These are phyloP conservation scores for Burhinus bistriatus DNA, from an alignment of 2,113 vertebrate species.

Conservation along the genomic window DNA sequence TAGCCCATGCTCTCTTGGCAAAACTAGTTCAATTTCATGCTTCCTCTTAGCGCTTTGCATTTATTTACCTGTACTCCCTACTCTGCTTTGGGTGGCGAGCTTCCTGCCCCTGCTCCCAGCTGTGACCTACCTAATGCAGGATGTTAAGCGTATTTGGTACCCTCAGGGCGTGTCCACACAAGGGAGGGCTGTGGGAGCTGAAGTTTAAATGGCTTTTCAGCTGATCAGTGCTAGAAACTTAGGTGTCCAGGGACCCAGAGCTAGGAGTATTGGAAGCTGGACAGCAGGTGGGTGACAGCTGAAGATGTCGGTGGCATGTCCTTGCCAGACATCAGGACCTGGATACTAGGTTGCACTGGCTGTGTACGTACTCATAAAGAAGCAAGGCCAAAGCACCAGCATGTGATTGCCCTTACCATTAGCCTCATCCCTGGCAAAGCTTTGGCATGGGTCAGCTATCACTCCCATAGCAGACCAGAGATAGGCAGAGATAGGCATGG, in stretches of 20 bases:
- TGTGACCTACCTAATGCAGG: background rate
- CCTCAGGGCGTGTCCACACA: background rate
- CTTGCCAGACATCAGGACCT: background rate
- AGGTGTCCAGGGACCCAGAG: background rate
- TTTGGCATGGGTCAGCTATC: background rate
- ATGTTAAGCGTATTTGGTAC: background rate
- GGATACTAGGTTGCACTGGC: background rate
- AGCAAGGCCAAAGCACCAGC: background rate
- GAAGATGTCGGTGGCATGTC: background rate
- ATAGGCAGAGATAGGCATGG: background rate
- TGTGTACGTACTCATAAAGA: background rate
- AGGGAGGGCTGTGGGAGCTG: background rate
- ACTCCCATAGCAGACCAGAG: background rate
- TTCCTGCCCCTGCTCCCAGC: background rate
- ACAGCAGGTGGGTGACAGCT: background rate
- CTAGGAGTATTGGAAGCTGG: background rate
- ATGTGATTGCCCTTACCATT: background rate
- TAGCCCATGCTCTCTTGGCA: background rate
- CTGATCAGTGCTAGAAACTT: background rate
- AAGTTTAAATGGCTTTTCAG: background rate
- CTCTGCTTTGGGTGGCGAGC: background rate
- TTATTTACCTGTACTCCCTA: background rate
- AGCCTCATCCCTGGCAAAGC: background rate
- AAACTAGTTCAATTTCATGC: background rate
- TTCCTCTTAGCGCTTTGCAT: background rate